These are phyloP conservation scores for Rhinolophus sinicus DNA, from an alignment of 2,113 vertebrate genomes.

Conservation along the genomic window DNA sequence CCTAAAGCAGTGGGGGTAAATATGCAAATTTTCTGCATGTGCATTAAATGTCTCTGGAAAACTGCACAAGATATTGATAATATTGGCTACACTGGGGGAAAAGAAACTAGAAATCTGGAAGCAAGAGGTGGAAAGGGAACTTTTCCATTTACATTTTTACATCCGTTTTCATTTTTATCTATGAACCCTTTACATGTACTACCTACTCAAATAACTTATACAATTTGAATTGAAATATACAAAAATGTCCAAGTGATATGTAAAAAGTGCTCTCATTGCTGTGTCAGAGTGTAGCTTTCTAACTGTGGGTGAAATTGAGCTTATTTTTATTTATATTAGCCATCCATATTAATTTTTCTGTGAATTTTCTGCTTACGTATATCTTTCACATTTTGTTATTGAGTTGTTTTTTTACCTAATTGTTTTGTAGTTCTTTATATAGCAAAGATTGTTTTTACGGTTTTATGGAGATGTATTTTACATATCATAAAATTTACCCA, in stretches of 20 bases:
- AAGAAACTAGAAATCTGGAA: background rate
- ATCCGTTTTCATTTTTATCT: background rate
- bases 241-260: background rate
- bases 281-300: background rate
- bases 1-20: background rate
- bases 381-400: background rate
- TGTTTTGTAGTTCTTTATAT: background rate
- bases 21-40: background rate
- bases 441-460: background rate
- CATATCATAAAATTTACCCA: background rate
- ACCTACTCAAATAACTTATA: background rate
- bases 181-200: background rate
- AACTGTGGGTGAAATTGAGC: background rate
- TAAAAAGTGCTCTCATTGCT: background rate
- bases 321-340: background rate
- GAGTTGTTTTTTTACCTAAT: background rate
- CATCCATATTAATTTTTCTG: background rate
- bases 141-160: background rate
- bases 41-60: background rate
- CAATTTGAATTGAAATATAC: background rate
- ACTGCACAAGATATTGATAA: background rate
- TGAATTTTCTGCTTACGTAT: background rate
- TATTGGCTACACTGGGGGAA: too few species aligned
- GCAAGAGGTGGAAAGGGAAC: background rate
- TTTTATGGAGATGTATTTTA: conserved; percentile 32